phyloP scores from a whole-genome alignment of 2,888 invertebrate species.

The Leptothorax acervorum region DNA sequence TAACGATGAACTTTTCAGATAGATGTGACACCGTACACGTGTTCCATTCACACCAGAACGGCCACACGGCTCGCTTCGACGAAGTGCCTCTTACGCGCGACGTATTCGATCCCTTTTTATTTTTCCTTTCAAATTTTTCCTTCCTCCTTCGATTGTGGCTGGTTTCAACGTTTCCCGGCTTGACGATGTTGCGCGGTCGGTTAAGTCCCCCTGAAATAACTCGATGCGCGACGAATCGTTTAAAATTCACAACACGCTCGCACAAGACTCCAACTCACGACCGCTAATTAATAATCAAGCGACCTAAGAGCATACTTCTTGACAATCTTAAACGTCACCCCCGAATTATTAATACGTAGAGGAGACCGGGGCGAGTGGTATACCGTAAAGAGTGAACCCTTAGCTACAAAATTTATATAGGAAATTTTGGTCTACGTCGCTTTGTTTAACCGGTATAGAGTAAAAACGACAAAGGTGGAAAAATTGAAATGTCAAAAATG shows the following conservation, averaged over 20 bases:
- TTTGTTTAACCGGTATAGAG: too few relatives aligned
- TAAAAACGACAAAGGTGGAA: too few relatives aligned
- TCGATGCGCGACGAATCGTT: constrained; percentile 23
- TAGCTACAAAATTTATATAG: too few relatives aligned
- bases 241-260: constrained; percentile 32
- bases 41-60: constrained; percentile 68
- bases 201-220: constrained; percentile 16
- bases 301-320: background rate
- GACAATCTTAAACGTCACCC: background rate
- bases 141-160: background rate
- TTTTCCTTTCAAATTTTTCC: constrained; percentile 39
- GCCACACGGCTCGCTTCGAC: constrained; percentile 22
- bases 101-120: constrained; percentile 58
- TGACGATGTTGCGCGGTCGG: background rate
- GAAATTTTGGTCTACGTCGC: too few relatives aligned
- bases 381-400: too few relatives aligned
- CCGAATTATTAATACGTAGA: background rate
- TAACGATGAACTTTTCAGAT: constrained; percentile 75
- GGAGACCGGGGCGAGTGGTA: too few relatives aligned
- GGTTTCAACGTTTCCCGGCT: background rate
- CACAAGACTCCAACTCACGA: background rate
- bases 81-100: constrained; percentile 50
- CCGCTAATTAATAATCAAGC: constrained; percentile 35
- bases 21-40: constrained; percentile 75
- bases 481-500: too few relatives aligned